Percentiles rank a stretch among this genome's conserved stretches.
Conservation (phyloP, 1,140 invertebrate species). For the Caenorhabditis inopinata region DNA sequence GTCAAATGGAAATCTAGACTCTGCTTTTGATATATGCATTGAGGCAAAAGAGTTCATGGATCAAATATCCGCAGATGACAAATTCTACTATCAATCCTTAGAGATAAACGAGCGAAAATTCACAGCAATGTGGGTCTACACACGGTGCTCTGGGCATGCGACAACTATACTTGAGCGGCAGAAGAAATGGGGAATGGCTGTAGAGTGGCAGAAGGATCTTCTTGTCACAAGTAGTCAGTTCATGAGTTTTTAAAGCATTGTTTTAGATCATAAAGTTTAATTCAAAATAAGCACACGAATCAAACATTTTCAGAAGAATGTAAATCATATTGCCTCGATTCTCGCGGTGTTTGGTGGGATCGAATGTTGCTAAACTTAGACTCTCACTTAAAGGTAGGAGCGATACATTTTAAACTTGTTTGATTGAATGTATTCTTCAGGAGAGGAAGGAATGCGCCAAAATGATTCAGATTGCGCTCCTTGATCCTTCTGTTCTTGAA, state of each 20-base stretch:
- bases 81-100: neutral
- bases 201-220: conserved; percentile 6
- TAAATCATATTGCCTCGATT: conserved; percentile 47
- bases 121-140: neutral
- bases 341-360: conserved; percentile 53
- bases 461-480: neutral
- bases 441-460: neutral
- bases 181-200: conserved; percentile 15
- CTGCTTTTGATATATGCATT: neutral
- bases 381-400: conserved; percentile 52
- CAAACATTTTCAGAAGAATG: conserved; percentile 45
- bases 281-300: no score
- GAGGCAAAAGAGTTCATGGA: neutral
- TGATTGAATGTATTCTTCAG: neutral
- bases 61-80: neutral
- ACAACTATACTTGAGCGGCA: neutral
- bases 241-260: neutral
- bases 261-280: no score
- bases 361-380: conserved; percentile 57
- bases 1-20: neutral
- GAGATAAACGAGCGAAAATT: neutral
- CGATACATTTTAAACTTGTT: neutral
- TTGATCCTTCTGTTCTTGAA: neutral
- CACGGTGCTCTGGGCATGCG: neutral
- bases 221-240: neutral